Evolutionary conservation across 2,797 vertebrate genomes (phyloP).

Genomic region (Lemur catta): DNA sequence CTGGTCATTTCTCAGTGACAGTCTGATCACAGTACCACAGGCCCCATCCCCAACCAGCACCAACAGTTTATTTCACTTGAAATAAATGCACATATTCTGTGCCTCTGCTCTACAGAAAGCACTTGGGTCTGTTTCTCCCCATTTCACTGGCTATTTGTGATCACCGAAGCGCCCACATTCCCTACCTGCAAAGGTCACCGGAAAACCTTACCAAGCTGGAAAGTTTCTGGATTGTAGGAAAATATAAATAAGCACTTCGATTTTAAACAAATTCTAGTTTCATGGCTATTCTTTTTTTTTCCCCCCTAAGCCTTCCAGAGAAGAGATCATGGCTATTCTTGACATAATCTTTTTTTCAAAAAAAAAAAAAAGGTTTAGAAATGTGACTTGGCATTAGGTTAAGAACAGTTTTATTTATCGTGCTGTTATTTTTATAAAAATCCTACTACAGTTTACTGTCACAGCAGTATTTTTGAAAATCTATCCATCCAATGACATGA

Average conservation of each 20-base stretch:
- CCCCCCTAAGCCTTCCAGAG: no score
- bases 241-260: not conserved
- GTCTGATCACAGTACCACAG: not conserved
- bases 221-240: not conserved
- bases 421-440: not conserved
- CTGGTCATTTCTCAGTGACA: not conserved
- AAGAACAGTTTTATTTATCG: not conserved
- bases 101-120: not conserved
- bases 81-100: not conserved
- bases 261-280: not conserved
- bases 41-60: not conserved
- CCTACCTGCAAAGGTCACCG: not conserved
- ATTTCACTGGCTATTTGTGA: not conserved
- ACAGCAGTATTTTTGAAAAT: not conserved
- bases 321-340: not conserved
- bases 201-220: not conserved
- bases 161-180: not conserved
- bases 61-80: not conserved
- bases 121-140: not conserved
- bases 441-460: not conserved
- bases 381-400: not conserved
- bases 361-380: not conserved
- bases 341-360: not conserved
- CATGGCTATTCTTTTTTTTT: not conserved
- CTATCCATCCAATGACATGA: not conserved